Base-by-base conservation (phyloP, 2,888 invertebrate species). In the Nesidiocoris tenuis region DNA sequence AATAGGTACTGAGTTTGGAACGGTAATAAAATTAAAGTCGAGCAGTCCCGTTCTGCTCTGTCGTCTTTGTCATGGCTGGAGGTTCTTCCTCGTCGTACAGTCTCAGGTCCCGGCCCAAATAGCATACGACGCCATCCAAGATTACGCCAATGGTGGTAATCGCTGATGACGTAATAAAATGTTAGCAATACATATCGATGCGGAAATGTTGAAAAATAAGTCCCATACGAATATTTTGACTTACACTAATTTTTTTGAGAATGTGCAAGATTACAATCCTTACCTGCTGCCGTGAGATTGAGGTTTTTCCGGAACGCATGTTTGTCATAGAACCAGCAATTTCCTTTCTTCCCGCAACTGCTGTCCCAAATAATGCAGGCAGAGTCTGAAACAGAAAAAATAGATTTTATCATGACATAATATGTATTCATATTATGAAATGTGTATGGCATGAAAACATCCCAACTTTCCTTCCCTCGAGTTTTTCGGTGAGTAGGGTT, bases 311-410 rank as follows among this genome's bases (percentile, higher is more conserved):
- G 85, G 81, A 90, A 88, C 54, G 84, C 84, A 18, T 85, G 84
- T 79, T 87, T 87, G 82, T 90, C 87, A 80, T 91, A 90, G 21
- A 90, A 82, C 85, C 90, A 90, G 79, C 91, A 91, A 80, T 90
- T 89, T 12, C 90, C 90, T 55, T 83, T 85, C 21, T 84, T 83
- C 0, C 86, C 88, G 80, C 90, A 90, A 3, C 87, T 87, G 71
- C 87, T 84, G 39, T 89, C 88, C 91, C 90, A 91, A 21, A 90
- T 86, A 55, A 89, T 81, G 79, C 91, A 91, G 0, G 90, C 87
- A 12, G 87, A 86, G 82, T 91, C 90, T 83, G 80, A 9, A 80
- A 80, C 21, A 76, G 61, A 61, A 68, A 24, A 68, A 22, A 19
- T 77, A 22, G 12, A 7, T 54, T 12, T 54, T 12, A 54, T 54